Percentiles rank a stretch among this genome's conserved stretches.
Evolutionary conservation across 2,797 vertebrate species (phyloP).

Genomic region (Lepus townsendii): DNA sequence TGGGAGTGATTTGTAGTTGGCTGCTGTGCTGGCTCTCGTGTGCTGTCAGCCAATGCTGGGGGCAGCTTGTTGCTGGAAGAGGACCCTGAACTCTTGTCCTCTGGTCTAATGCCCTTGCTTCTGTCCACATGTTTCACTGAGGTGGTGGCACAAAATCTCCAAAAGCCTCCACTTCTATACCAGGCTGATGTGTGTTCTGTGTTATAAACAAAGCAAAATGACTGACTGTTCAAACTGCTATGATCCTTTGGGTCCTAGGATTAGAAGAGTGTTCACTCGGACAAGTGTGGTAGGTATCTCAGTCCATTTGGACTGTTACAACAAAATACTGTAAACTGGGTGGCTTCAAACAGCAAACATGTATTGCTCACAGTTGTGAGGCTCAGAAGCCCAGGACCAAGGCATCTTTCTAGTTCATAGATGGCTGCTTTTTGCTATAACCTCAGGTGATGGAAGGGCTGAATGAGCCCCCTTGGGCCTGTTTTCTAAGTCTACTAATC

Average conservation of each 20-base stretch:
- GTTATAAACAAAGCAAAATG: constrained; percentile 11
- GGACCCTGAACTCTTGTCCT: not conserved
- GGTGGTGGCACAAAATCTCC: not conserved
- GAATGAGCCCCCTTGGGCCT: not conserved
- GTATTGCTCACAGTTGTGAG: not conserved
- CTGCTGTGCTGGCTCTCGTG: not conserved
- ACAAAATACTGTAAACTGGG: not conserved
- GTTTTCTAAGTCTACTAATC: not conserved
- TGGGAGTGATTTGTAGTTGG: not conserved
- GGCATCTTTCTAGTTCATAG: not conserved
- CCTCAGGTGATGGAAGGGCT: not conserved
- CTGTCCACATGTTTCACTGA: not conserved
- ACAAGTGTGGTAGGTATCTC: not conserved
- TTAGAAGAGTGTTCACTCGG: constrained; percentile 55
- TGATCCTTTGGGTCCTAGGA: constrained; percentile 33
- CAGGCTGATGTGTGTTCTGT: not conserved
- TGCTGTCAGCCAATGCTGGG: not conserved
- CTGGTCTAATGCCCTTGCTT: not conserved
- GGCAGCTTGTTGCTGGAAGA: constrained; percentile 17
- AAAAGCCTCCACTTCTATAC: not conserved
- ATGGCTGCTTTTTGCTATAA: not conserved
- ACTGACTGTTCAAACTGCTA: not conserved
- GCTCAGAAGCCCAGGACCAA: not conserved
- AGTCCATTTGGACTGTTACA: not conserved
- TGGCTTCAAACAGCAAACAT: not conserved